These are phyloP conservation scores for Alectura lathami DNA, from an alignment of 2,113 vertebrate species.

Conservation along the genomic window DNA sequence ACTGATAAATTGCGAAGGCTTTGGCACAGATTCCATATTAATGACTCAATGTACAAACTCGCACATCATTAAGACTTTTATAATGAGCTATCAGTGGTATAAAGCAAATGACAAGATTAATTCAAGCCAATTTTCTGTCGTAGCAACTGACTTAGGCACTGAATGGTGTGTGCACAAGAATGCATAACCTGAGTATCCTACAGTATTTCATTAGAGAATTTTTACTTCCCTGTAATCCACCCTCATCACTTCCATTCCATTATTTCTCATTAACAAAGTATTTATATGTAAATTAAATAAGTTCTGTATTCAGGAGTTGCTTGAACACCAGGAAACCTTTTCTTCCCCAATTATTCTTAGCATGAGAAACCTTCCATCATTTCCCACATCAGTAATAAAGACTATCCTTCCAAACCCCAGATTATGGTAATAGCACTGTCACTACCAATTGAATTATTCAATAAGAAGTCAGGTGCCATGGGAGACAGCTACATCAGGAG, in stretches of 20 bases:
- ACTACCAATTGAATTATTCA: slow-evolving; percentile 13
- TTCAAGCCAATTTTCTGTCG: not conserved
- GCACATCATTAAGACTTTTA: not conserved
- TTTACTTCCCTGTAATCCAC: not conserved
- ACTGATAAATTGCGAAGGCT: not conserved
- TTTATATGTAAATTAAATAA: slow-evolving; percentile 14
- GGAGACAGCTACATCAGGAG: not conserved
- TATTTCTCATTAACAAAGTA: slow-evolving; percentile 16
- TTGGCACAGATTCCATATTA: not conserved
- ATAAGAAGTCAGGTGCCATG: not conserved
- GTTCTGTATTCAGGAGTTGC: not conserved
- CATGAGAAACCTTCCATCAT: not conserved
- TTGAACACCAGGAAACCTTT: slow-evolving; percentile 28
- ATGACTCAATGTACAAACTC: not conserved
- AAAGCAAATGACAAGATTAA: slow-evolving; percentile 17
- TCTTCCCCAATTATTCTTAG: slow-evolving; percentile 26
- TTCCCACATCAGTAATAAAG: not conserved
- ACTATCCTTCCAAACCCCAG: not conserved
- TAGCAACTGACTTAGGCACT: not conserved
- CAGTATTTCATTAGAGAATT: not conserved
- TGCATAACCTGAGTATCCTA: not conserved
- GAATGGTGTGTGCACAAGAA: not conserved
- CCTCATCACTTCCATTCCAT: not conserved
- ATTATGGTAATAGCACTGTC: not conserved
- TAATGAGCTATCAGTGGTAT: not conserved